phyloP scores from a whole-genome alignment of 1,140 invertebrate genomes.

The Drosophila equinoxialis region DNA sequence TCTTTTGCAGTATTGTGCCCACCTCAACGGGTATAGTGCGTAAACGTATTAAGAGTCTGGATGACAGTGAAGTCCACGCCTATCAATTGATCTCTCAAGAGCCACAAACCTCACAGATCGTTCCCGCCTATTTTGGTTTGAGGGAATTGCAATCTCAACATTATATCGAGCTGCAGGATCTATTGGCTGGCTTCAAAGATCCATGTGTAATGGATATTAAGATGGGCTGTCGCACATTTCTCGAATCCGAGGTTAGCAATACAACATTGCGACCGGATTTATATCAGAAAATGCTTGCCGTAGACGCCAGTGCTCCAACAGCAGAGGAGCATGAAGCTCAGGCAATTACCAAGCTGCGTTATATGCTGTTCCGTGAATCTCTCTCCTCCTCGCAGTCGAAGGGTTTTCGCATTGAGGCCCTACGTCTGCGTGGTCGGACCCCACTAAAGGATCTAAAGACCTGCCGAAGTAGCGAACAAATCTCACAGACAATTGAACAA shows the following conservation, averaged over 20 bases:
- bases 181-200: conserved; percentile 92
- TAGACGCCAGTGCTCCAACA: conserved; percentile 94
- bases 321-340: conserved; percentile 89
- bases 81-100: conserved; percentile 93
- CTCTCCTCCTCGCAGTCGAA: conserved; percentile 96
- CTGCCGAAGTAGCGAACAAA: conserved; percentile 90
- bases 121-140: conserved; percentile 94
- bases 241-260: conserved; percentile 96
- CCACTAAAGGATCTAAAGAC: conserved; percentile 91
- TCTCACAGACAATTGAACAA: conserved; percentile 90
- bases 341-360: conserved; percentile 95
- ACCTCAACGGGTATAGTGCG: conserved; percentile 97
- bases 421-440: conserved; percentile 91
- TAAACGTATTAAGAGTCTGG: conserved; percentile 90
- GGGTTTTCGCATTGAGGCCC: conserved; percentile 98
- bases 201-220: conserved; percentile 97
- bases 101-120: conserved; percentile 88
- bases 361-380: conserved; percentile 97
- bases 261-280: conserved; percentile 89
- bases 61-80: conserved; percentile 91
- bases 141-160: conserved; percentile 93
- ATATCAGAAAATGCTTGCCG: conserved; percentile 96
- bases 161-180: conserved; percentile 95
- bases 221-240: conserved; percentile 95
- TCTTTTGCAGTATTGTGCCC: conserved; percentile 90